Conservation (phyloP, 2,797 vertebrate genomes). For the Esox masquinongy region DNA sequence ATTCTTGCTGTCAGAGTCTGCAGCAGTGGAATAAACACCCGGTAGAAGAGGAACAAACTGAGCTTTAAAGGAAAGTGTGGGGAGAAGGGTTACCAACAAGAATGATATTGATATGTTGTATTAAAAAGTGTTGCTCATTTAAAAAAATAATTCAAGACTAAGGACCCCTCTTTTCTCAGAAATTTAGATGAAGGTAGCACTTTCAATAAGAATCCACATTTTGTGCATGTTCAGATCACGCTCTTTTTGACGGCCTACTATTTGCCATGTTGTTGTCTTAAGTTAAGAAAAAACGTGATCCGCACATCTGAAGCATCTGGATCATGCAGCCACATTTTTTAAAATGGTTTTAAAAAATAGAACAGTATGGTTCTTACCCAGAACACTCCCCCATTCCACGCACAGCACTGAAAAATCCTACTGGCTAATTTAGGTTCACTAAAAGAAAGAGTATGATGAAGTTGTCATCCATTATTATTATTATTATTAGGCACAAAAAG, state of each 20-base stretch:
- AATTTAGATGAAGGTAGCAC: too few species aligned
- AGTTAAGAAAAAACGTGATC: too few species aligned
- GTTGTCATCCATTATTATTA: not conserved
- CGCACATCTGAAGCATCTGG: too few species aligned
- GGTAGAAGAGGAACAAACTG: constrained; percentile 96
- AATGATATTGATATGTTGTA: not conserved
- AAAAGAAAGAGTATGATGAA: constrained; percentile 41
- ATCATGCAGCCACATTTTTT: not conserved
- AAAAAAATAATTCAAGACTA: not conserved
- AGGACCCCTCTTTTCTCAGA: too few species aligned
- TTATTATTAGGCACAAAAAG: not conserved
- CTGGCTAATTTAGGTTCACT: constrained; percentile 94
- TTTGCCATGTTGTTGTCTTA: too few species aligned
- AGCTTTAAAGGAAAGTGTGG: constrained; percentile 73
- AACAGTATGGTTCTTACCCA: constrained; percentile 77
- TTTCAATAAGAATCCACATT: too few species aligned
- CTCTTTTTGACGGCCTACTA: too few species aligned
- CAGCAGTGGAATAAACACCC: constrained; percentile 93
- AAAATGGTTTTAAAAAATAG: not conserved
- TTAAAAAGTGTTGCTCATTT: not conserved
- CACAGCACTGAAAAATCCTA: constrained; percentile 96
- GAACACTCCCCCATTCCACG: constrained; percentile 98
- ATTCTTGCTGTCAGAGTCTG: constrained; percentile 92
- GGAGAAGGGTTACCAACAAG: not conserved
- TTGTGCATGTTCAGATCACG: too few species aligned